phyloP scores from a whole-genome alignment of 2,113 vertebrate genomes.

The Terrapene triunguis region DNA sequence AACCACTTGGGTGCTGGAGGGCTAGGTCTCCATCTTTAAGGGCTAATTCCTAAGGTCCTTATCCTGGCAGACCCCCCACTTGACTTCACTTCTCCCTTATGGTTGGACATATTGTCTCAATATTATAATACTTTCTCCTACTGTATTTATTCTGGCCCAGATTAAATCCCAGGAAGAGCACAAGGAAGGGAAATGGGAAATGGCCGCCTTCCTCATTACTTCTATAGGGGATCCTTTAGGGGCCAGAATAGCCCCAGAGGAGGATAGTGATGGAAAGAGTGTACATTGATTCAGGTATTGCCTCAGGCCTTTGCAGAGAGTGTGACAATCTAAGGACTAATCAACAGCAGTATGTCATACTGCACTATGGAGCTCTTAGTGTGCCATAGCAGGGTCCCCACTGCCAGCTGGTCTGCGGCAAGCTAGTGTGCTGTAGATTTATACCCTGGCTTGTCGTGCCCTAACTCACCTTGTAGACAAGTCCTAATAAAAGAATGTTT shows the following conservation, averaged over 20 bases:
- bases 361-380: background rate
- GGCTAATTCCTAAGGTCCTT: background rate
- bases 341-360: background rate
- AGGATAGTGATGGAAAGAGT: background rate
- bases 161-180: background rate
- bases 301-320: background rate
- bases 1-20: background rate
- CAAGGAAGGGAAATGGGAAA: background rate
- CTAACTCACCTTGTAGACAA: background rate
- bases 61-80: background rate
- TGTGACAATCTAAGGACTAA: background rate
- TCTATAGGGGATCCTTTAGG: background rate
- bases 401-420: background rate
- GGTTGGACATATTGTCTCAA: background rate
- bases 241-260: background rate
- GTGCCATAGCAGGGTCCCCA: background rate
- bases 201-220: background rate
- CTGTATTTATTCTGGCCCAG: background rate
- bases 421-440: background rate
- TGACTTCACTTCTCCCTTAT: background rate
- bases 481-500: background rate
- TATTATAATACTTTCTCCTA: background rate
- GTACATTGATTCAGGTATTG: background rate
- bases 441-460: background rate
- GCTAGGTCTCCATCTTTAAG: background rate